Evolutionary conservation across 1,140 invertebrate species (phyloP).

Genomic region (Panagrolaimus sp.): DNA sequence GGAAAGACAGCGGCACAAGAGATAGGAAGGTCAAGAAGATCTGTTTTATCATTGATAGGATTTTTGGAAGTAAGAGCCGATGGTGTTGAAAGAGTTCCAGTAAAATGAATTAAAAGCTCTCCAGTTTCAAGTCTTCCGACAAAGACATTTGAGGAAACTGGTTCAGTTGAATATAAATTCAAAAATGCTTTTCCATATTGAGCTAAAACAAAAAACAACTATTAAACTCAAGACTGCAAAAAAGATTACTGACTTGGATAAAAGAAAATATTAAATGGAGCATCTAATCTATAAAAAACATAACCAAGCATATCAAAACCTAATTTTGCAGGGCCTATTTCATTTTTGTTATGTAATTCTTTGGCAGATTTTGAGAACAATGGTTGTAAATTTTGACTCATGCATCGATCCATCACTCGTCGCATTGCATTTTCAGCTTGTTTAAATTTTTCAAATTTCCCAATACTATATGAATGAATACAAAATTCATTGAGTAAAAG

Average conservation of each 20-base stretch:
- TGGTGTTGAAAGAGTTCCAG: no score
- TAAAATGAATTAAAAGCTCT: no score
- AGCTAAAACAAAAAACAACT: no score
- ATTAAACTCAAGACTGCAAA: background rate
- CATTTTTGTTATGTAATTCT: background rate
- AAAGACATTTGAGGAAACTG: no score
- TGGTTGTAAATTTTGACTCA: background rate
- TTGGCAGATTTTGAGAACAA: background rate
- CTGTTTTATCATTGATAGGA: no score
- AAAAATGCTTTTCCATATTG: no score
- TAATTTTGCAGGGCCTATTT: background rate
- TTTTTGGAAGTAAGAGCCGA: no score
- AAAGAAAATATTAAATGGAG: background rate
- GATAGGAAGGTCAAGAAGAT: background rate
- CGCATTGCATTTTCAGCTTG: background rate
- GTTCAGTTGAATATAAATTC: no score
- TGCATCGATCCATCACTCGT: background rate
- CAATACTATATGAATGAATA: background rate
- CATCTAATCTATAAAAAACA: conserved; percentile 10
- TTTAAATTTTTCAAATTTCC: background rate
- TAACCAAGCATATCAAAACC: conserved; percentile 6
- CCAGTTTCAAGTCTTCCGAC: no score
- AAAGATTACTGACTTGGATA: conserved; percentile 7
- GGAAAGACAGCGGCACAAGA: background rate
- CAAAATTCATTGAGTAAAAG: conserved; percentile 6